Evolutionary conservation across 1,140 invertebrate genomes (phyloP).

Genomic region (Danaus plexippus): DNA sequence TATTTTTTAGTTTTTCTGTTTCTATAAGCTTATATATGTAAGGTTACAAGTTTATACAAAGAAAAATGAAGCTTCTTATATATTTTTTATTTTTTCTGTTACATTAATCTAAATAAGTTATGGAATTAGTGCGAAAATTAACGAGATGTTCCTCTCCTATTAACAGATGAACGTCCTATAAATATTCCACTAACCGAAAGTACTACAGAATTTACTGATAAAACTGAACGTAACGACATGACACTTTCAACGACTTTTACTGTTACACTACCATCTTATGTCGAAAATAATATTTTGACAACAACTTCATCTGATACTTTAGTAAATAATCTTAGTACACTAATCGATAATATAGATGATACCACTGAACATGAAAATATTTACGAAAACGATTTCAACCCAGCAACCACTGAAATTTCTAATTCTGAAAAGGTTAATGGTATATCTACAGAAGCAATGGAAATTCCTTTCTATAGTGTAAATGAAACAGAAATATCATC

Average conservation of each 20-base stretch:
- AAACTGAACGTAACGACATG: neutral
- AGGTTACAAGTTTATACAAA: no score
- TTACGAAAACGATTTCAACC: no score
- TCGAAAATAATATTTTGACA: no score
- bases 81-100: no score
- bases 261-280: no score
- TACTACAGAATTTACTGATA: slow-evolving; percentile 12
- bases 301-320: neutral
- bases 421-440: slow-evolving; percentile 11
- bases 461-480: neutral
- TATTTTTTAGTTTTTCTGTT: no score
- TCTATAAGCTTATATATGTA: no score
- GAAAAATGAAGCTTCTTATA: no score
- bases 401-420: slow-evolving; percentile 11
- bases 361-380: slow-evolving; percentile 6
- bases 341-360: slow-evolving; percentile 1
- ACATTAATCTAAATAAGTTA: neutral
- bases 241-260: no score
- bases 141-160: slow-evolving; percentile 50
- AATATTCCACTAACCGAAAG: slow-evolving; percentile 64
- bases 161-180: slow-evolving; percentile 67
- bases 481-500: slow-evolving; percentile 26
- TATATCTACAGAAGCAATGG: slow-evolving; percentile 9
- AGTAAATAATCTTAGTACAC: slow-evolving; percentile 2
- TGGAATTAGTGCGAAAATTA: slow-evolving; percentile 15